These are phyloP conservation scores for Falco naumanni DNA, from an alignment of 2,797 vertebrate genomes.

Conservation along the genomic window DNA sequence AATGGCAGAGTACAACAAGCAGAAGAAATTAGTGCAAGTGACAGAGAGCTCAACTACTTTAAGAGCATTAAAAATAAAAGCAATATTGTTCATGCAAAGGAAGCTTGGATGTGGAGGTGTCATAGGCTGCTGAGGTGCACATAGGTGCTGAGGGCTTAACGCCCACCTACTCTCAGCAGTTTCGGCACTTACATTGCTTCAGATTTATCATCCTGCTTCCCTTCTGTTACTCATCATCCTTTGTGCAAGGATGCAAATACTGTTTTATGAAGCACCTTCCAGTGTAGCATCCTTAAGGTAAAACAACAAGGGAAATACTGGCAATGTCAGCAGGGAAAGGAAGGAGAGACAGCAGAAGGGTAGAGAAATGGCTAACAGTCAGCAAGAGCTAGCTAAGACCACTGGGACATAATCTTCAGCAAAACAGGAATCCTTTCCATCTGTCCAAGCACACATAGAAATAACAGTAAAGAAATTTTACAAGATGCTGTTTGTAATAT, in stretches of 20 bases:
- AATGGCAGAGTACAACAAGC: neutral
- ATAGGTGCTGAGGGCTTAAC: neutral
- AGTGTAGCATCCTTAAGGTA: neutral
- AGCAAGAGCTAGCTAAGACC: neutral
- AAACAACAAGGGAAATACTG: neutral
- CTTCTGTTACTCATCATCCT: neutral
- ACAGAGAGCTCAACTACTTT: neutral
- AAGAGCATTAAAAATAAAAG: neutral
- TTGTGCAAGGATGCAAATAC: neutral
- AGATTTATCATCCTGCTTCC: neutral
- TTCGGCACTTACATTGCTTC: neutral
- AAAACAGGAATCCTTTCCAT: neutral
- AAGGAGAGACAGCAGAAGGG: neutral
- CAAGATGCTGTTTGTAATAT: neutral
- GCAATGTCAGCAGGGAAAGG: neutral
- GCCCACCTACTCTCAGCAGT: neutral
- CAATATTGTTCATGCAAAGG: neutral
- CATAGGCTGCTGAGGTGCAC: neutral
- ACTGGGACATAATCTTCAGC: neutral
- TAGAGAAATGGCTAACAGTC: neutral
- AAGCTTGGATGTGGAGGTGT: neutral
- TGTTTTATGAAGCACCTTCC: neutral
- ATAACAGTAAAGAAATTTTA: neutral
- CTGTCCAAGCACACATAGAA: neutral
- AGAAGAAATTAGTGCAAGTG: neutral